Percentiles rank a stretch among this genome's conserved stretches.
Conservation (phyloP, 2,113 vertebrate genomes). For the Orycteropus afer region DNA sequence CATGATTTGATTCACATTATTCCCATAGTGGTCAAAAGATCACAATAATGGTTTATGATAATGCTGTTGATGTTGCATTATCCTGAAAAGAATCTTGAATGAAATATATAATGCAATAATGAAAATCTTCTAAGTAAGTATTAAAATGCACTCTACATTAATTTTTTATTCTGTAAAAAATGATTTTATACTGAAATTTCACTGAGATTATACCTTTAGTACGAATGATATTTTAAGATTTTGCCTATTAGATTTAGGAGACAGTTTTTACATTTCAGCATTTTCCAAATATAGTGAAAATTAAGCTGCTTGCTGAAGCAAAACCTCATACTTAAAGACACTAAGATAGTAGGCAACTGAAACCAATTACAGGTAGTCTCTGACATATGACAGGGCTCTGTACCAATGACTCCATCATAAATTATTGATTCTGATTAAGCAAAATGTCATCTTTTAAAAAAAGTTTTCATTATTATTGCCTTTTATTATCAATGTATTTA, state of each 20-base stretch:
- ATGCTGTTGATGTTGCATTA: neutral
- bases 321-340: neutral
- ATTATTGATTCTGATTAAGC: too few species aligned
- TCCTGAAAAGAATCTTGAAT: neutral
- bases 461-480: neutral
- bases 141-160: neutral
- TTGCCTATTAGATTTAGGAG: neutral
- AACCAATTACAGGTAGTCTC: neutral
- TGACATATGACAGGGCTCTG: neutral
- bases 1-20: neutral
- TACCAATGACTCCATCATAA: too few species aligned
- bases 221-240: conserved; percentile 18
- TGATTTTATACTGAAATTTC: neutral
- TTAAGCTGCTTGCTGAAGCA: neutral
- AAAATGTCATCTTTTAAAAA: too few species aligned
- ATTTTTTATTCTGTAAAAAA: conserved; percentile 44
- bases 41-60: neutral
- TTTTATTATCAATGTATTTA: neutral
- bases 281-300: neutral
- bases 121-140: neutral
- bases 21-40: too few species aligned
- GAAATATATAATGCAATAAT: neutral
- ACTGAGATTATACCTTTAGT: neutral
- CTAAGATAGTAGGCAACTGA: neutral
- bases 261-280: neutral